A percentile compares a stretch with the other conserved stretches of the same genome.
Conservation (phyloP, 2,888 invertebrate species). For the Drosophila pegasa region DNA sequence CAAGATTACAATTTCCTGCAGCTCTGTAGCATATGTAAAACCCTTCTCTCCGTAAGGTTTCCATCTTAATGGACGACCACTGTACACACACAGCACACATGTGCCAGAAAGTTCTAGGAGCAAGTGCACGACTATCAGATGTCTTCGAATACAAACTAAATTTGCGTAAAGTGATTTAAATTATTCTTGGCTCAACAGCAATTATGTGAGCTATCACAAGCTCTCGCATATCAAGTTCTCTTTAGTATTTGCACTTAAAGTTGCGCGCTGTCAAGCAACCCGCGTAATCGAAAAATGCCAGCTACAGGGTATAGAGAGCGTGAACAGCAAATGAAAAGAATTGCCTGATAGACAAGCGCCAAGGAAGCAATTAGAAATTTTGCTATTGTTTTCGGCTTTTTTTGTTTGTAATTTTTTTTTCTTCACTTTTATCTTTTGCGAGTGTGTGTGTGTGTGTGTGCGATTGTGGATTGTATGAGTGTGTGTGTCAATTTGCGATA, state of each 20-base stretch:
- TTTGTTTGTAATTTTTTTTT: constrained; percentile 15
- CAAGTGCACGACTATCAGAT: constrained; percentile 10
- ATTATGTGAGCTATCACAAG: no score
- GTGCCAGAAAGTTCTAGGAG: not conserved
- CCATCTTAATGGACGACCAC: not conserved
- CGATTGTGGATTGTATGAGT: constrained; percentile 3
- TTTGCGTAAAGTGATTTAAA: not conserved
- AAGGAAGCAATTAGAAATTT: constrained; percentile 56
- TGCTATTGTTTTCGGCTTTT: constrained; percentile 40
- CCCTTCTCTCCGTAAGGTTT: not conserved
- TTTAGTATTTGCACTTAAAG: not conserved
- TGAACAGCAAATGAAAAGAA: constrained; percentile 15
- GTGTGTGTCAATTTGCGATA: constrained; percentile 49
- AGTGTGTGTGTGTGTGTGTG: not conserved
- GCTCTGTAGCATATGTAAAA: no score
- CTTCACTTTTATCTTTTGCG: constrained; percentile 20
- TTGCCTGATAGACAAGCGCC: constrained; percentile 37
- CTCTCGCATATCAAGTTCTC: no score
- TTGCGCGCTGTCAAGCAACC: constrained; percentile 1
- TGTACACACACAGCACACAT: not conserved
- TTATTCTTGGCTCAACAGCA: not conserved
- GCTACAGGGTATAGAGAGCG: constrained; percentile 26
- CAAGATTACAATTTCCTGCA: no score
- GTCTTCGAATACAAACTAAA: not conserved
- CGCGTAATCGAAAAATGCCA: not conserved